These are phyloP conservation scores for Philonicus albiceps DNA, from an alignment of 2,888 invertebrate genomes.

Conservation along the genomic window DNA sequence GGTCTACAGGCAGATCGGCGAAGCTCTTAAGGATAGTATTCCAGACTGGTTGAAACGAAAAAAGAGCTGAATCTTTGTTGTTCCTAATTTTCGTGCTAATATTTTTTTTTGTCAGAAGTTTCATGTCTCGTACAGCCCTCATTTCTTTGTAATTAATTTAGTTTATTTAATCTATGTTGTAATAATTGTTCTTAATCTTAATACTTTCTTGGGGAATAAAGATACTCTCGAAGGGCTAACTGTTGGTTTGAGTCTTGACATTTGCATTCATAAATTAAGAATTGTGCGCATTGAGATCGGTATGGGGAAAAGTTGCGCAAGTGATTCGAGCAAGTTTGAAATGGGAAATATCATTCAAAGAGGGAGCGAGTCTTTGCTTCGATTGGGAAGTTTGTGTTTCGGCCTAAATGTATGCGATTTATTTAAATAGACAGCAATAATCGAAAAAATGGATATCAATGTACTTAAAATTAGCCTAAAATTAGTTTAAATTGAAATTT, in stretches of 20 bases:
- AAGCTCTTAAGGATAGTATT: constrained; percentile 69
- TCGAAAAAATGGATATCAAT: background rate
- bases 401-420: background rate
- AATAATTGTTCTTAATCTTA: constrained; percentile 8
- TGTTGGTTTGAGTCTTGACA: background rate
- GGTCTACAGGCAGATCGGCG: constrained; percentile 78
- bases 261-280: background rate
- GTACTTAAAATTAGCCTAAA: background rate
- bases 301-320: background rate
- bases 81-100: constrained; percentile 18
- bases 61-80: constrained; percentile 52
- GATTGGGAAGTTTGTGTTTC: background rate
- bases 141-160: background rate
- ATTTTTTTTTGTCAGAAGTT: constrained; percentile 3
- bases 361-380: background rate
- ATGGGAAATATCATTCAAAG: background rate
- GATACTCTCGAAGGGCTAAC: background rate
- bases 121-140: background rate
- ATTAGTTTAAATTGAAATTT: background rate
- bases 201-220: constrained; percentile 1
- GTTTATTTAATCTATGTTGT: constrained; percentile 22
- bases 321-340: background rate
- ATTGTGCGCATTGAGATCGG: background rate
- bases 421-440: background rate
- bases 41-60: constrained; percentile 68